Conservation (phyloP, 1,140 invertebrate genomes). For the Drosophila watanabei region DNA sequence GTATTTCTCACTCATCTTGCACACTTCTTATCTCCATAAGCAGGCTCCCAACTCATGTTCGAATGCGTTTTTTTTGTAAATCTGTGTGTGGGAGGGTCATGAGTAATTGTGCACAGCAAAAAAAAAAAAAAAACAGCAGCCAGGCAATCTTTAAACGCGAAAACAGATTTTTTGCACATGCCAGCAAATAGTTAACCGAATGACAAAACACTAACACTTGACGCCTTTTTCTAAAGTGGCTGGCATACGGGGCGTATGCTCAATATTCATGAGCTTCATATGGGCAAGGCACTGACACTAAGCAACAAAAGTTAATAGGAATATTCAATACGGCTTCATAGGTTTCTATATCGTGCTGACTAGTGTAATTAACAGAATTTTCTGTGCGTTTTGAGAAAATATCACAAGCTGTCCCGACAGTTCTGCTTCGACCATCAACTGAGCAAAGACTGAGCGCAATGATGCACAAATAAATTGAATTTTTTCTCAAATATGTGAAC, state of each 20-base stretch:
- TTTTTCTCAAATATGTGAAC: too few relatives aligned
- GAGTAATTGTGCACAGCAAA: slow-evolving; percentile 26
- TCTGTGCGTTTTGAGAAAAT: slow-evolving; percentile 49
- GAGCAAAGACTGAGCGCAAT: slow-evolving; percentile 65
- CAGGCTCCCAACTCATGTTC: slow-evolving; percentile 25
- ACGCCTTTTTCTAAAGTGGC: slow-evolving; percentile 19
- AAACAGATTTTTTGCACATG: slow-evolving; percentile 50
- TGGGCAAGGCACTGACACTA: slow-evolving; percentile 56
- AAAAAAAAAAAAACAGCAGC: slow-evolving; percentile 36
- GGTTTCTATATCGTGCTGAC: slow-evolving; percentile 29
- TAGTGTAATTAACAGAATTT: slow-evolving; percentile 71
- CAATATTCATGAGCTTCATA: slow-evolving; percentile 70
- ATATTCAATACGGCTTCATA: too few relatives aligned
- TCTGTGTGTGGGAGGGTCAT: slow-evolving; percentile 30
- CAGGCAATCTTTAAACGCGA: slow-evolving; percentile 19
- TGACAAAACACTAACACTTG: slow-evolving; percentile 32
- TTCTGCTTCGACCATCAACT: slow-evolving; percentile 65
- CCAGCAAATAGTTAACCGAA: slow-evolving; percentile 50
- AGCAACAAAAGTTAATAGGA: slow-evolving; percentile 21
- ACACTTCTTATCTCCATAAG: slow-evolving; percentile 24
- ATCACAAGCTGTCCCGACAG: slow-evolving; percentile 55
- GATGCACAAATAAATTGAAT: slow-evolving; percentile 56
- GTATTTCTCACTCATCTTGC: slow-evolving; percentile 13
- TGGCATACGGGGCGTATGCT: slow-evolving; percentile 66
- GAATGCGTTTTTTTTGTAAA: background rate